Conservation (phyloP, 30 jellyfish, hydroid and myxozoan genomes). For the Turritopsis dohrnii region DNA sequence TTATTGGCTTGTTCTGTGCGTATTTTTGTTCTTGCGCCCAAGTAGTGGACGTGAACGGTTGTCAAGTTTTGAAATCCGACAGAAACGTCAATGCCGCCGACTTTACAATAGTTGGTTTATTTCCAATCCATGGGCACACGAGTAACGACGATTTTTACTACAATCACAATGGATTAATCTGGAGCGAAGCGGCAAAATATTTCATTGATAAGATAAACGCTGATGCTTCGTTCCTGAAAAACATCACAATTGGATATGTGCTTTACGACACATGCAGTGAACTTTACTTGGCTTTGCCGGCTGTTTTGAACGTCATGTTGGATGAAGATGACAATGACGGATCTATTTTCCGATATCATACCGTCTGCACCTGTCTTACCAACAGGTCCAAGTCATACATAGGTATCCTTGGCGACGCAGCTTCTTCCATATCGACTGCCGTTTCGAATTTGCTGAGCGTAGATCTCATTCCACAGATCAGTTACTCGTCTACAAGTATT, state of each 20-base stretch:
- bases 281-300: constrained; percentile 41
- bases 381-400: not conserved
- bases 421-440: constrained; percentile 18
- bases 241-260: constrained; percentile 50
- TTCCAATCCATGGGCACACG: constrained; percentile 50
- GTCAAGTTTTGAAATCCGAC: not conserved
- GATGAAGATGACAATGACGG: constrained; percentile 27
- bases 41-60: not conserved
- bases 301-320: constrained; percentile 44
- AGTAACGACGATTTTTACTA: constrained; percentile 23
- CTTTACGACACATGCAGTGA: constrained; percentile 59
- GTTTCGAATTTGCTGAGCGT: constrained; percentile 21
- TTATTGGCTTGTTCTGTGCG: not conserved
- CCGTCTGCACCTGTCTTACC: not conserved
- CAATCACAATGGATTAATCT: constrained; percentile 50
- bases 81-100: constrained; percentile 18
- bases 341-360: not conserved
- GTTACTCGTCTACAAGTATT: constrained; percentile 29
- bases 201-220: constrained; percentile 28
- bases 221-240: constrained; percentile 21
- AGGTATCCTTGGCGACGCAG: constrained; percentile 45
- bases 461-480: constrained; percentile 9
- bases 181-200: constrained; percentile 60
- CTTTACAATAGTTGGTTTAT: constrained; percentile 47
- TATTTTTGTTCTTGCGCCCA: not conserved